Evolutionary conservation across 2,888 invertebrate species (phyloP), one percentile per base, ranked within the genome.

Genomic region (Caenorhabditis drosophilae): DNA sequence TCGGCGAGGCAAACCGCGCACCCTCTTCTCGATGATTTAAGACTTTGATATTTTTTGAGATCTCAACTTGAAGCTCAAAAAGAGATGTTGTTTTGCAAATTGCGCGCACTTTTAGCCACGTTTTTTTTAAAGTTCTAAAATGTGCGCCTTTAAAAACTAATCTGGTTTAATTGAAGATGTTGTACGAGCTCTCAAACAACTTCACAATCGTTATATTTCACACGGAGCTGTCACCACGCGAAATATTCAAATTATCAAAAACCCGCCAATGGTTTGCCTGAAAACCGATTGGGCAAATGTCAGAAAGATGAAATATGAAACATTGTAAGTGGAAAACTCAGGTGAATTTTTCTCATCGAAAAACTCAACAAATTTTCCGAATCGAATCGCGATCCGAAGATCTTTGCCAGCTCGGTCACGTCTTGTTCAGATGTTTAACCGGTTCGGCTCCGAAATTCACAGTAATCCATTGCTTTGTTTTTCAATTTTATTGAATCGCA

Each of bases 351-450:
- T 31, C 12, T 31, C 12, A 9, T 31, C 31, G 12, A 9, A 31
- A 31, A 31, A 31, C 12, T 22, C 41, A 20, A n/a, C n/a, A 22
- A 22, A 35, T 20, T 50, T 46, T 41, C 42, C 55, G 61, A 20
- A 38, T 51, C 26, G 55, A 61, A 20, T 55, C 55, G 20, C 61
- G 55, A 11, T 46, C 51, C 9, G 61, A 42, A 36, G 55, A 61
- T 25, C 26, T 51, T 31, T 31, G 45, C 11, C 61, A 56, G 15
- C 51, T 61, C 23, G 61, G 61, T 20, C 38, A 27, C 16, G 51
- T 61, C 4, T 35, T 61, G 15, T 61, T 56, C 42, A 45, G 55
- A 12, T 61, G 61, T 41, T 26, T 61, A n/a, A 61, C 55, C 16
- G 61, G 61, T 2, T 20, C 12, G n/a, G 9, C 27, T 46, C 22